Percentiles rank a stretch among this genome's conserved stretches.
Evolutionary conservation across 2,113 vertebrate species (phyloP).

Genomic region (Nymphicus hollandicus): DNA sequence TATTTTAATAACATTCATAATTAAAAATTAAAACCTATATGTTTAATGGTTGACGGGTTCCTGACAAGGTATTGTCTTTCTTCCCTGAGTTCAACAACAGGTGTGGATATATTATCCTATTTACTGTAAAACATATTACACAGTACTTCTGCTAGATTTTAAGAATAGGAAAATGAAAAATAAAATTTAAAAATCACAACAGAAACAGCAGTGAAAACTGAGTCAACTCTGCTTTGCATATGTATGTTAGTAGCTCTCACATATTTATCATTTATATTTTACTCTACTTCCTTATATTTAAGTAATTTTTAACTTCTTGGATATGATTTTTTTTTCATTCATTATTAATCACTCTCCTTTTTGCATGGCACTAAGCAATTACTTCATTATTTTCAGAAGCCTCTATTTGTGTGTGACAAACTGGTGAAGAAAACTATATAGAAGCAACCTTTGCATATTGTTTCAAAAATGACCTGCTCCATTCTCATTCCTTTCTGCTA

Average conservation of each 20-base stretch:
- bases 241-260: neutral
- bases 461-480: neutral
- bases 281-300: neutral
- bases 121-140: neutral
- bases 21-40: neutral
- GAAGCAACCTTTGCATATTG: neutral
- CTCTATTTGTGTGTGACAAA: neutral
- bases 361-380: neutral
- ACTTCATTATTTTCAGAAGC: neutral
- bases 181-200: neutral
- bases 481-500: neutral
- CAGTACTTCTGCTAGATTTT: neutral
- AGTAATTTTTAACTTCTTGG: neutral
- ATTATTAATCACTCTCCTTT: neutral
- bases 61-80: neutral
- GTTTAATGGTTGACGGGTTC: neutral
- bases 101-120: neutral
- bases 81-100: neutral
- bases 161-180: neutral
- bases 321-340: neutral
- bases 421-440: neutral
- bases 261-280: neutral
- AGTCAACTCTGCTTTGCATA: neutral
- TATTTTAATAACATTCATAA: neutral
- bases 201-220: neutral